A percentile compares a stretch with the other conserved stretches of the same genome.
These are phyloP conservation scores for Athetis lepigone DNA, from an alignment of 2,888 invertebrate genomes.

Conservation along the genomic window DNA sequence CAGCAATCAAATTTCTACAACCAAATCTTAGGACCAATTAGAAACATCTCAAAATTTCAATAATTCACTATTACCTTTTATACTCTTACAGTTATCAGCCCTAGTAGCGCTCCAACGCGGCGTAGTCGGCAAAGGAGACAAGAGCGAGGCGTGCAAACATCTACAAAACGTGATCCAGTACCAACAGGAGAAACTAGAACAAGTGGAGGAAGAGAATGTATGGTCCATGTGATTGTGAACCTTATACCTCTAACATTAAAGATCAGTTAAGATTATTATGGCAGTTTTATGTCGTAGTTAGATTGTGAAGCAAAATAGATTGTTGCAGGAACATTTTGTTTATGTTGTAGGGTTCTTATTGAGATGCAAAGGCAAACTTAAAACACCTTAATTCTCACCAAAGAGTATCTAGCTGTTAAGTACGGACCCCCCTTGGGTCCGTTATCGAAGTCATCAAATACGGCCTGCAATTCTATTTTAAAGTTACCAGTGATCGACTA, in stretches of 20 bases:
- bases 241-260: slow-evolving; percentile 49
- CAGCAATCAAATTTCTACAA: too few relatives aligned
- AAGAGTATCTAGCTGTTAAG: too few relatives aligned
- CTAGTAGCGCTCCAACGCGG: slow-evolving; percentile 84
- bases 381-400: too few relatives aligned
- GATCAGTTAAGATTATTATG: slow-evolving; percentile 44
- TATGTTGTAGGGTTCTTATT: too few relatives aligned
- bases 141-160: slow-evolving; percentile 81
- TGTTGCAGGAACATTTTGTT: too few relatives aligned
- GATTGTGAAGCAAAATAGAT: too few relatives aligned
- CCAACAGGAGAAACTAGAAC: slow-evolving; percentile 82
- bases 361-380: too few relatives aligned
- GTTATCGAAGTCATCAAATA: too few relatives aligned
- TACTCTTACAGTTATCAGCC: slow-evolving; percentile 75
- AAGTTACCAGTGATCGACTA: too few relatives aligned
- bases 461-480: too few relatives aligned
- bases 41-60: not conserved
- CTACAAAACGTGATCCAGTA: slow-evolving; percentile 83
- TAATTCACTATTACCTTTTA: not conserved
- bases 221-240: slow-evolving; percentile 65
- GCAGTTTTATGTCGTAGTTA: slow-evolving; percentile 66
- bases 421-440: too few relatives aligned
- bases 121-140: slow-evolving; percentile 76
- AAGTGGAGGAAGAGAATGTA: slow-evolving; percentile 85
- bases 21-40: too few relatives aligned